Percentiles rank a stretch among this genome's conserved stretches.
phyloP scores from a whole-genome alignment of 2,888 invertebrate species.

The Heteropelma amictum region DNA sequence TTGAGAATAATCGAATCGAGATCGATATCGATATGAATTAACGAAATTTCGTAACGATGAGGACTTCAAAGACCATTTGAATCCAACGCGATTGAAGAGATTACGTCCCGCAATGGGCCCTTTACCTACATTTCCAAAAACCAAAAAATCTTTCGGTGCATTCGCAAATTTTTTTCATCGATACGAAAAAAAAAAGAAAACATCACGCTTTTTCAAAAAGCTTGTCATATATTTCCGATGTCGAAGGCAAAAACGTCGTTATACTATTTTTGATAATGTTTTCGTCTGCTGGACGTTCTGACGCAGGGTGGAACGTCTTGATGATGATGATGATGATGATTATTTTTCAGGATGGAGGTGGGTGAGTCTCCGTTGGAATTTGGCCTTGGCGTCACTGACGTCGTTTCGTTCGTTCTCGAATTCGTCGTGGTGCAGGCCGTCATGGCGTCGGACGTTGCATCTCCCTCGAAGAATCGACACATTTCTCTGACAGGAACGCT shows the following conservation, averaged over 20 bases:
- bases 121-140: too few relatives aligned
- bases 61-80: too few relatives aligned
- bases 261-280: slow-evolving; percentile 64
- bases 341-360: slow-evolving; percentile 39
- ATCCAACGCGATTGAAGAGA: too few relatives aligned
- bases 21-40: neutral
- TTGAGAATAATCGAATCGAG: neutral
- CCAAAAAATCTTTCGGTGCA: neutral
- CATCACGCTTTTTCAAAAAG: neutral
- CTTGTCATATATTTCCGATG: slow-evolving; percentile 33
- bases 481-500: slow-evolving; percentile 83
- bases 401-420: slow-evolving; percentile 9
- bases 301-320: slow-evolving; percentile 60
- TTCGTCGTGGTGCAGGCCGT: neutral
- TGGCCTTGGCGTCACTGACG: slow-evolving; percentile 51
- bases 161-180: neutral
- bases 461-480: slow-evolving; percentile 85
- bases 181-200: neutral
- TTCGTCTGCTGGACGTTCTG: slow-evolving; percentile 67
- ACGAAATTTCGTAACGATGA: neutral
- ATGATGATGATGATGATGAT: slow-evolving; percentile 3
- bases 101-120: too few relatives aligned
- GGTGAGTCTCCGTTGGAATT: slow-evolving; percentile 59
- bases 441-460: slow-evolving; percentile 61
- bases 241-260: slow-evolving; percentile 9